Evolutionary conservation across 1,140 invertebrate genomes (phyloP).

Genomic region (Temnothorax nylanderi): DNA sequence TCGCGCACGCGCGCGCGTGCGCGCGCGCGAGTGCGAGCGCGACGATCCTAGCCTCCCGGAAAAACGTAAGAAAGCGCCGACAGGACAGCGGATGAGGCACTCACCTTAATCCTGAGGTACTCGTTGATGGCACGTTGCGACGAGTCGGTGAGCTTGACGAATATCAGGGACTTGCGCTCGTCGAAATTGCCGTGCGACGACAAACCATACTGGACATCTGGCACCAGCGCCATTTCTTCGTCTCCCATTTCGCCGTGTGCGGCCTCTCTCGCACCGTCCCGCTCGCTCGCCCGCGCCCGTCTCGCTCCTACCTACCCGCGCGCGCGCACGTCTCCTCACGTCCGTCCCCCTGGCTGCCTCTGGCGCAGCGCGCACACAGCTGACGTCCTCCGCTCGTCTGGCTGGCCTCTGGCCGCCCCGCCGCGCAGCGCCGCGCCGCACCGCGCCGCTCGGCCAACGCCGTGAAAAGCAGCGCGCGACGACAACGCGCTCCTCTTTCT

Average conservation of each 20-base stretch:
- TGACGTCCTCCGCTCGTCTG: conserved; percentile 74
- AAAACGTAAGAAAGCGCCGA: not conserved
- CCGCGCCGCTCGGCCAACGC: not conserved
- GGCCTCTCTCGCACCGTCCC: conserved; percentile 73
- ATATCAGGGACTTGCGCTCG: conserved; percentile 95
- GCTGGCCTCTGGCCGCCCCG: not conserved
- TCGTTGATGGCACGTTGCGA: conserved; percentile 96
- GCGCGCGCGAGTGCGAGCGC: not conserved
- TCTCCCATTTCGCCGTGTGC: conserved; percentile 73
- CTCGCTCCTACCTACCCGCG: not conserved
- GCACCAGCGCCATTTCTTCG: conserved; percentile 95
- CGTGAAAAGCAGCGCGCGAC: conserved; percentile 28
- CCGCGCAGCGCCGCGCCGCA: not conserved
- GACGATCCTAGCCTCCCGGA: conserved; percentile 58
- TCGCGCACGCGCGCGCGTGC: too few species aligned
- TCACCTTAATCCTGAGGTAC: conserved; percentile 94
- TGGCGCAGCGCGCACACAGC: conserved; percentile 74
- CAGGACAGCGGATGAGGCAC: conserved; percentile 76
- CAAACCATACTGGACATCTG: conserved; percentile 97
- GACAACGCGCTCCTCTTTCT: conserved; percentile 15
- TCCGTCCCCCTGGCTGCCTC: conserved; percentile 3
- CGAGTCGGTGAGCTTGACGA: conserved; percentile 98
- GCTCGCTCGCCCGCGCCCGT: conserved; percentile 26
- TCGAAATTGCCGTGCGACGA: conserved; percentile 94
- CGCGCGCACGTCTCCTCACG: not conserved